A percentile compares a stretch with the other conserved stretches of the same genome.
Evolutionary conservation across 2,113 vertebrate species (phyloP).

Genomic region (Corythoichthys haematopterus): DNA sequence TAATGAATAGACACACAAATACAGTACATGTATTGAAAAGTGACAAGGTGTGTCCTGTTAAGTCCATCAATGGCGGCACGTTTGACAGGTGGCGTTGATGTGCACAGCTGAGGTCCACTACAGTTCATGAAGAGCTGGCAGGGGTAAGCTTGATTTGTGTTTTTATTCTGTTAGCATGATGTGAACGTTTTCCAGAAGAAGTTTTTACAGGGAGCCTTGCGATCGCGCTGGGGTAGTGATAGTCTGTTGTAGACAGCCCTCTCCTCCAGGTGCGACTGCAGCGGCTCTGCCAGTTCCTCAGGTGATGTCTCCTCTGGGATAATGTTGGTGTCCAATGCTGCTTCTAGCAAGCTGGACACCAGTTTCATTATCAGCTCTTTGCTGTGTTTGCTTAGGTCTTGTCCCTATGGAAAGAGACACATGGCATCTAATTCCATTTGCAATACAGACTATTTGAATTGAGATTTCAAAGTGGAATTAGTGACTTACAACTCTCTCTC

Average conservation of each 20-base stretch:
- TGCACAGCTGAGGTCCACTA: slow-evolving; percentile 68
- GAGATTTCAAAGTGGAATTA: background rate
- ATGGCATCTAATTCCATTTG: background rate
- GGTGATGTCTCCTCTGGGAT: slow-evolving; percentile 48
- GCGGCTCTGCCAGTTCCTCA: slow-evolving; percentile 66
- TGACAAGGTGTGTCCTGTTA: slow-evolving; percentile 60
- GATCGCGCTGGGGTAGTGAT: slow-evolving; percentile 79
- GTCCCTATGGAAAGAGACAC: background rate
- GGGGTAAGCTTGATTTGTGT: background rate
- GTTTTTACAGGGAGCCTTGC: slow-evolving; percentile 87
- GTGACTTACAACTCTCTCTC: background rate
- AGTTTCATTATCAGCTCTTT: slow-evolving; percentile 81
- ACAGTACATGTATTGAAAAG: slow-evolving; percentile 22
- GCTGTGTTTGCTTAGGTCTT: slow-evolving; percentile 78
- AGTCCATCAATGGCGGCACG: slow-evolving; percentile 63
- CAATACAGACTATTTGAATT: background rate
- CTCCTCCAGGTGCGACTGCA: slow-evolving; percentile 76
- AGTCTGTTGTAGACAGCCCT: slow-evolving; percentile 71
- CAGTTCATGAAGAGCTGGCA: slow-evolving; percentile 66
- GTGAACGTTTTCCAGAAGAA: slow-evolving; percentile 96
- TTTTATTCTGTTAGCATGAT: slow-evolving; percentile 74
- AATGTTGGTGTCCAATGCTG: slow-evolving; percentile 64
- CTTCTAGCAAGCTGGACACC: slow-evolving; percentile 76
- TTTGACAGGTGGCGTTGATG: slow-evolving; percentile 55
- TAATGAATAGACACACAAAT: slow-evolving; percentile 66